Percentiles rank a stretch among this genome's conserved stretches.
phyloP scores from a whole-genome alignment of 2,113 vertebrate genomes.

The Spheniscus mendiculus region DNA sequence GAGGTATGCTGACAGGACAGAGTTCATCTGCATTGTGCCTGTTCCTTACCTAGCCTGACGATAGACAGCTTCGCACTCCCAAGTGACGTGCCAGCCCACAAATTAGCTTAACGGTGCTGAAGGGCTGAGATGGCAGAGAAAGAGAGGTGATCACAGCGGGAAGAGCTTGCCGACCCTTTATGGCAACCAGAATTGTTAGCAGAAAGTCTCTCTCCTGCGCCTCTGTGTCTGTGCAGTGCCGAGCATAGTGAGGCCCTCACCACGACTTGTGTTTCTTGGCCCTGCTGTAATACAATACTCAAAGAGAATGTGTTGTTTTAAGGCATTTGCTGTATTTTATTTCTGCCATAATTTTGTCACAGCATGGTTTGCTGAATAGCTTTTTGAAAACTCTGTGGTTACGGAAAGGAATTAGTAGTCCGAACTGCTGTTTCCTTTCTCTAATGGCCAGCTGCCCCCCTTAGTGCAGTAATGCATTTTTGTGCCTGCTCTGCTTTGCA shows the following conservation, averaged over 20 bases:
- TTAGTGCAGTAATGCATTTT: not conserved
- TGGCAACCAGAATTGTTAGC: not conserved
- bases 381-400: not conserved
- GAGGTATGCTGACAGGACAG: not conserved
- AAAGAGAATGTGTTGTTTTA: not conserved
- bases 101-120: not conserved
- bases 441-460: not conserved
- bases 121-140: not conserved
- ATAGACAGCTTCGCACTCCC: not conserved
- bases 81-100: not conserved
- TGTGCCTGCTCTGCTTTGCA: not conserved
- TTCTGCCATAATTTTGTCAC: not conserved
- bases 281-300: not conserved
- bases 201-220: rapidly evolving
- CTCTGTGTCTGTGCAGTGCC: rapidly evolving
- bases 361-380: not conserved
- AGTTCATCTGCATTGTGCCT: not conserved
- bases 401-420: not conserved
- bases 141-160: rapidly evolving
- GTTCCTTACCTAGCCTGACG: not conserved
- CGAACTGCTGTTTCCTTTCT: not conserved
- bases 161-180: too few relatives aligned
- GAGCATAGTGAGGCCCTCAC: rapidly evolving
- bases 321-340: not conserved
- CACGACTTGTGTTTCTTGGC: not conserved